Base-by-base conservation (phyloP, 2,113 vertebrate species). In the Anser cygnoides region DNA sequence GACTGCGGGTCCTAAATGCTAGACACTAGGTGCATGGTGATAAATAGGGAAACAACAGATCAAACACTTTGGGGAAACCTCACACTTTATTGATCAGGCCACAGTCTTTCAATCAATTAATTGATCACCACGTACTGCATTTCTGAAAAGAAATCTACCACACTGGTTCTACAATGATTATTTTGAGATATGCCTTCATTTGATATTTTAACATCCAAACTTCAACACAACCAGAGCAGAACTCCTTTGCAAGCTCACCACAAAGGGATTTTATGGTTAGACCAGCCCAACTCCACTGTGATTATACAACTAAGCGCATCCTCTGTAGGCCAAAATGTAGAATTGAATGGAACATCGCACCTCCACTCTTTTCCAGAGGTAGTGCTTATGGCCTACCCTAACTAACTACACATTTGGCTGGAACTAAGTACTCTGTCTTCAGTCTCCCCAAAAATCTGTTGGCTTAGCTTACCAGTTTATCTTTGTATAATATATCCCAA, bases 1-100 rank as follows among this genome's bases (percentile, higher is more conserved):
- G 73, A 75, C 16, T 15, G 37, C 29, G 19, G 22, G 9, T 66
- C 11, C 49, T 52, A 21, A 63, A 54, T 0, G 0, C 28, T 71
- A n/a, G 20, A 66, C 28, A 29, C 29, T 4, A 3, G 12, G 6
- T 39, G 6, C 0, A 1, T 54, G 41, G 55, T 16, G 20, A 18
- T 67, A 88, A 33, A 61, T 3, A 61, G 14, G 41, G 29, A 57
- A 76, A 31, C 8, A 23, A 3, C 15, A 63, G 33, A 46, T 25
- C 21, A 22, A 9, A 54, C 1, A 1, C 17, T 10, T 70, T 26
- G n/a, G 23, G 29, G 26, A 74, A 89, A 63, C 6, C 4, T 63
- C 39, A 54, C 1, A 2, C 7, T 67, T 17, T 31, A 78, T 21
- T 82, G 61, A 43, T 59, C 35, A 71, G 52, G 57, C 13, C 44